Conservation (phyloP, 2,797 vertebrate genomes). For the Xerus rutilus region DNA sequence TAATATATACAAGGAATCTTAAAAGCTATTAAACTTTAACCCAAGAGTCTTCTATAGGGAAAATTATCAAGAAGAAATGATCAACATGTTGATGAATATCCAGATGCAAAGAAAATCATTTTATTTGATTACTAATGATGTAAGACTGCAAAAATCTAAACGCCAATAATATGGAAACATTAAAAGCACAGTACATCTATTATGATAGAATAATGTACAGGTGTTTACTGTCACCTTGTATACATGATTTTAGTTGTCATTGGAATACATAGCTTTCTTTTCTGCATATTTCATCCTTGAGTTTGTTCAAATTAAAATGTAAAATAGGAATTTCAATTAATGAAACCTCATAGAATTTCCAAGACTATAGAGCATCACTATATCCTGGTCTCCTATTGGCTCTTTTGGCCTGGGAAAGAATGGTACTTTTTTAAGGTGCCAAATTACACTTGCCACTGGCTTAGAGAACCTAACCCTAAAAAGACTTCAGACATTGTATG, state of each 20-base stretch:
- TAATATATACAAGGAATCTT: not conserved
- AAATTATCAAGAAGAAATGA: not conserved
- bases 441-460: not conserved
- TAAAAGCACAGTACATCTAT: not conserved
- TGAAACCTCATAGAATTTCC: slow-evolving; percentile 14
- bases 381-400: not conserved
- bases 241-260: not conserved
- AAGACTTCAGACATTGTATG: not conserved
- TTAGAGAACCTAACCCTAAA: not conserved
- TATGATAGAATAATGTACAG: not conserved
- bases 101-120: not conserved
- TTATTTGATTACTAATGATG: not conserved
- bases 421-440: not conserved
- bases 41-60: not conserved
- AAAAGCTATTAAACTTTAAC: slow-evolving; percentile 20
- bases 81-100: not conserved
- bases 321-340: not conserved
- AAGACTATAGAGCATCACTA: not conserved
- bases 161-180: not conserved
- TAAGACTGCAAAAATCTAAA: not conserved
- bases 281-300: not conserved
- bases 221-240: not conserved
- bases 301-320: slow-evolving; percentile 20
- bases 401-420: not conserved
- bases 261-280: not conserved